A percentile compares a stretch with the other conserved stretches of the same genome.
phyloP scores from a whole-genome alignment of 2,888 invertebrate species.

The Melipona bicolor region DNA sequence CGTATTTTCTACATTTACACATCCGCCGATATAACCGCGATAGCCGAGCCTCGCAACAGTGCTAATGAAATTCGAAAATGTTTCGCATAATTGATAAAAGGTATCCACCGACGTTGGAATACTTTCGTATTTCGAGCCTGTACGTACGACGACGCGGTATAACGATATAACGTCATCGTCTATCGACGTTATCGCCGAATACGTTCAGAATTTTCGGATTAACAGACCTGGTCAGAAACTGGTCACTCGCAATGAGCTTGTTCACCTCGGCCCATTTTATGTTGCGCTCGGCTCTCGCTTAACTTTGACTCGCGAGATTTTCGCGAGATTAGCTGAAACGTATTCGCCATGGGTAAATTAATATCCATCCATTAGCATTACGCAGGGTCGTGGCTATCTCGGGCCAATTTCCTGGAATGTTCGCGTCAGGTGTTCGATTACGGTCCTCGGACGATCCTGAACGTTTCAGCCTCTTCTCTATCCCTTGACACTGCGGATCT shows the following conservation, averaged over 20 bases:
- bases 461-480: constrained; percentile 51
- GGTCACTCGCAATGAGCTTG: background rate
- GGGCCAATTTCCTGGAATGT: constrained; percentile 52
- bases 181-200: constrained; percentile 27
- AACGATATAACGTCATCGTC: background rate
- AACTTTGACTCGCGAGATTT: constrained; percentile 2
- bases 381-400: constrained; percentile 42
- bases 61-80: background rate
- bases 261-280: background rate
- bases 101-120: background rate
- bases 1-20: too few species aligned
- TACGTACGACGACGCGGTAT: background rate
- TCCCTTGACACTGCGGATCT: constrained; percentile 44
- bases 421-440: constrained; percentile 59
- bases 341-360: constrained; percentile 52
- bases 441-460: constrained; percentile 50
- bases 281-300: background rate
- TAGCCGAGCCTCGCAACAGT: background rate
- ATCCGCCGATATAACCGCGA: too few species aligned
- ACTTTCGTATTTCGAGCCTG: background rate
- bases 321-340: constrained; percentile 51
- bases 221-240: background rate
- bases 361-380: constrained; percentile 64
- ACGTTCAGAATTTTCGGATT: constrained; percentile 24
- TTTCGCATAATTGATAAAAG: background rate